These are phyloP conservation scores for Apocheima hispidaria DNA, from an alignment of 2,888 invertebrate genomes.

Conservation along the genomic window DNA sequence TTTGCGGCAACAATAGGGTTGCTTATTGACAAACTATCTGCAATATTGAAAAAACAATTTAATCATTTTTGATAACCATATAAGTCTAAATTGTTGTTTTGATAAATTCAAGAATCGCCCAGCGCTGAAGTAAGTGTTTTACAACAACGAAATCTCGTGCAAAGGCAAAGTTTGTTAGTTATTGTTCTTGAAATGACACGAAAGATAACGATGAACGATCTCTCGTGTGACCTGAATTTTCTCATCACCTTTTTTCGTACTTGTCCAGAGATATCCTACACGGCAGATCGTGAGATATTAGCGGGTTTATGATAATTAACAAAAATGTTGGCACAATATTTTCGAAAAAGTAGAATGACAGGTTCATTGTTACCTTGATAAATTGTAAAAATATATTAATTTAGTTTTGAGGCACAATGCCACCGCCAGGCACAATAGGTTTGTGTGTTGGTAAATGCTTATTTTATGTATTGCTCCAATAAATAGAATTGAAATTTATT, in stretches of 20 bases:
- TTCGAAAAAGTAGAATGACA: background rate
- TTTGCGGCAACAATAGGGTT: too few relatives aligned
- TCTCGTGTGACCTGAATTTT: conserved; percentile 15
- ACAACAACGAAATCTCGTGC: background rate
- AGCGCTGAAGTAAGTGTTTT: background rate
- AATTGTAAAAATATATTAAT: background rate
- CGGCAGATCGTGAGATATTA: background rate
- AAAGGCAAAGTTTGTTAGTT: background rate
- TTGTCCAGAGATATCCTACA: background rate
- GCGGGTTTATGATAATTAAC: background rate
- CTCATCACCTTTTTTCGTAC: conserved; percentile 1
- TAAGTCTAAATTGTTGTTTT: background rate
- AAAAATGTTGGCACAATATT: background rate
- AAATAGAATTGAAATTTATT: conserved; percentile 21
- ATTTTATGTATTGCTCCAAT: conserved; percentile 11
- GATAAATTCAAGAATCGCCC: background rate
- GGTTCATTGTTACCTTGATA: background rate
- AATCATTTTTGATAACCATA: too few relatives aligned
- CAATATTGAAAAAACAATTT: background rate
- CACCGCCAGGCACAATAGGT: too few relatives aligned
- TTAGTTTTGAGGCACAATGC: too few relatives aligned
- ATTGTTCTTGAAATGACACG: background rate
- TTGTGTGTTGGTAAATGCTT: background rate
- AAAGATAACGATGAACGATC: conserved; percentile 16
- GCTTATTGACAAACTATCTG: background rate